These are phyloP conservation scores for Neomonachus schauinslandi DNA, from an alignment of 2,113 vertebrate species.

Conservation along the genomic window DNA sequence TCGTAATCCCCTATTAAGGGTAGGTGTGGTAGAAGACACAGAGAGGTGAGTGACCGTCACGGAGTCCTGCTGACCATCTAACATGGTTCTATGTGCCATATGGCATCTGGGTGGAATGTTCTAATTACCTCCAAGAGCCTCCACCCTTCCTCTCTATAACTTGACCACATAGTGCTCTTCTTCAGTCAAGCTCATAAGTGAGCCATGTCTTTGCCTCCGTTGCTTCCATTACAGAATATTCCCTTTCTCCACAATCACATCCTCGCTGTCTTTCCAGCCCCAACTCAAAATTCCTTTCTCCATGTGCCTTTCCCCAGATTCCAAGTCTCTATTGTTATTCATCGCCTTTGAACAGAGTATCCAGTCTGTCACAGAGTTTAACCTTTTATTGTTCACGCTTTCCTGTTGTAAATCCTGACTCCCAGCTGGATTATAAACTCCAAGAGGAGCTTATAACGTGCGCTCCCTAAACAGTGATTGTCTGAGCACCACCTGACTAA, in stretches of 20 bases:
- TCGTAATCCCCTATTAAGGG: not conserved
- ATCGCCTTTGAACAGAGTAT: not conserved
- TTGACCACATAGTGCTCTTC: not conserved
- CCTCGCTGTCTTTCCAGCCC: not conserved
- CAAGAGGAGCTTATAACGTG: not conserved
- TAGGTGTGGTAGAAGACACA: not conserved
- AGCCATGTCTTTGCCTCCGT: not conserved
- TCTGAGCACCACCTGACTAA: not conserved
- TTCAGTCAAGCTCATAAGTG: not conserved
- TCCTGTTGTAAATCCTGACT: not conserved
- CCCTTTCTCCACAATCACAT: not conserved
- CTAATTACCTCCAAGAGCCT: not conserved
- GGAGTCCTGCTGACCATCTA: not conserved
- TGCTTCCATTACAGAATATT: not conserved
- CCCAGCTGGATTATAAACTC: not conserved
- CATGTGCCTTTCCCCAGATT: not conserved
- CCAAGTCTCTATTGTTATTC: not conserved
- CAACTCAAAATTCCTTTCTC: not conserved
- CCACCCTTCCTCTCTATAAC: not conserved
- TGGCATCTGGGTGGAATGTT: not conserved
- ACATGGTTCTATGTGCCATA: not conserved
- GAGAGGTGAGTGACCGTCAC: too few relatives aligned
- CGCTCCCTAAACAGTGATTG: not conserved
- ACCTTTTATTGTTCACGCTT: not conserved
- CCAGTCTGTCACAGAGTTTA: not conserved